Conservation (phyloP, 2,113 vertebrate species). For the Lycocorax pyrrhopterus region DNA sequence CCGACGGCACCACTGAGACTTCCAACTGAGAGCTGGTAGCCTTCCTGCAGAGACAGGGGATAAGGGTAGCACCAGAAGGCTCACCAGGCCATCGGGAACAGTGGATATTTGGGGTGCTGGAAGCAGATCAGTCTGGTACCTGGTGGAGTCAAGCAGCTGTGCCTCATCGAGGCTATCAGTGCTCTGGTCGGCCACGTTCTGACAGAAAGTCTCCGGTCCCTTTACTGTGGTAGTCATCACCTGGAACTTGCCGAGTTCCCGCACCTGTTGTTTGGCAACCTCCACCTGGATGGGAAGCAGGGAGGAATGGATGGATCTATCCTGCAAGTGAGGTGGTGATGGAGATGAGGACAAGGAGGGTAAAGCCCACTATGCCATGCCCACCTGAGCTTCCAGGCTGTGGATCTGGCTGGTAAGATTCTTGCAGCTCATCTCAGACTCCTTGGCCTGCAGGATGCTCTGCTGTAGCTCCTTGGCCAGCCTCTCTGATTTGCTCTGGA, state of each 20-base stretch:
- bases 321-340: not conserved
- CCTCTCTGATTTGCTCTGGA: conserved; percentile 64
- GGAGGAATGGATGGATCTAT: not conserved
- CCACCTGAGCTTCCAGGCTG: conserved; percentile 85
- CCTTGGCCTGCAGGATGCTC: conserved; percentile 68
- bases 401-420: conserved; percentile 72
- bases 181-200: conserved; percentile 69
- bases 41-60: conserved; percentile 59
- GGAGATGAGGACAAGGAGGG: accelerated
- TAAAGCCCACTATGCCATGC: not conserved
- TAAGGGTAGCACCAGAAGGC: too few species aligned
- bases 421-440: conserved; percentile 69
- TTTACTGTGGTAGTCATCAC: conserved; percentile 37
- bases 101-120: not conserved
- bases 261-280: conserved; percentile 77
- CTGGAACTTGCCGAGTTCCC: conserved; percentile 70
- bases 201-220: conserved; percentile 31
- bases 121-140: conserved; percentile 59
- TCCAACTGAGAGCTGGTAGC: conserved; percentile 60
- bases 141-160: conserved; percentile 65
- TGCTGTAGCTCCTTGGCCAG: conserved; percentile 80
- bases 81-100: not conserved
- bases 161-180: conserved; percentile 81
- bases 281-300: conserved; percentile 70
- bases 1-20: conserved; percentile 53